Conservation (phyloP, 1,140 invertebrate species). For the Onthophagus taurus region DNA sequence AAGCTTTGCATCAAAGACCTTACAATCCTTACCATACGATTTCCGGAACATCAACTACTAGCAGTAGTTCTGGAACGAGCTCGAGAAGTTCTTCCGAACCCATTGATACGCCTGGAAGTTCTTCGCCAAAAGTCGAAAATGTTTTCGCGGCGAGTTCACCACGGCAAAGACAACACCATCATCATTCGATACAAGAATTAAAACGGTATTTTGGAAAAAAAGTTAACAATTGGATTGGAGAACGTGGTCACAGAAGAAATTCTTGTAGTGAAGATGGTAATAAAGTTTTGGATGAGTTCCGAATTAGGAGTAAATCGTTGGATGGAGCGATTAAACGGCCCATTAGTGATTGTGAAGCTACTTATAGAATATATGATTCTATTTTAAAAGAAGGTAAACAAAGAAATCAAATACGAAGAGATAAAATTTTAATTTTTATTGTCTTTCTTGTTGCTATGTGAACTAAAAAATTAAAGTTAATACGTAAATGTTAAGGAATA, state of each 20-base stretch:
- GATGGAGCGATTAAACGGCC: slow-evolving; percentile 51
- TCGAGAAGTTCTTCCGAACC: slow-evolving; percentile 17
- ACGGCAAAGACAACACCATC: slow-evolving; percentile 25
- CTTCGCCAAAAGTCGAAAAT: slow-evolving; percentile 32
- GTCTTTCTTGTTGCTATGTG: too few species aligned
- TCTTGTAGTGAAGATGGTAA: slow-evolving; percentile 42
- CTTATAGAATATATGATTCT: slow-evolving; percentile 70
- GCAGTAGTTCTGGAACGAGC: slow-evolving; percentile 30
- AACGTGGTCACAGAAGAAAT: slow-evolving; percentile 28
- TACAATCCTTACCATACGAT: neutral
- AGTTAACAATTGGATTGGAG: slow-evolving; percentile 48
- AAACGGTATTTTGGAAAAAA: slow-evolving; percentile 61
- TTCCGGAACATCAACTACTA: slow-evolving; percentile 13
- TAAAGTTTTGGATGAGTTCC: slow-evolving; percentile 52
- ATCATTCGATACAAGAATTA: slow-evolving; percentile 58
- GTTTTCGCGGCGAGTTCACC: slow-evolving; percentile 29
- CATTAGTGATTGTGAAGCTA: slow-evolving; percentile 58
- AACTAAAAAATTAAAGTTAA: too few species aligned
- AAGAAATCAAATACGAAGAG: too few species aligned
- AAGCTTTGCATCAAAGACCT: slow-evolving; percentile 7
- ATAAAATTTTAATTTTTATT: too few species aligned
- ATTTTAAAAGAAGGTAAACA: slow-evolving; percentile 78
- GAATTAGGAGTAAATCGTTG: slow-evolving; percentile 64
- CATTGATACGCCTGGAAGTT: slow-evolving; percentile 28
- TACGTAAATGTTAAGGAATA: too few species aligned